A percentile compares a stretch with the other conserved stretches of the same genome.
phyloP scores from a whole-genome alignment of 1,140 invertebrate species.

The Leptopilina boulardi region DNA sequence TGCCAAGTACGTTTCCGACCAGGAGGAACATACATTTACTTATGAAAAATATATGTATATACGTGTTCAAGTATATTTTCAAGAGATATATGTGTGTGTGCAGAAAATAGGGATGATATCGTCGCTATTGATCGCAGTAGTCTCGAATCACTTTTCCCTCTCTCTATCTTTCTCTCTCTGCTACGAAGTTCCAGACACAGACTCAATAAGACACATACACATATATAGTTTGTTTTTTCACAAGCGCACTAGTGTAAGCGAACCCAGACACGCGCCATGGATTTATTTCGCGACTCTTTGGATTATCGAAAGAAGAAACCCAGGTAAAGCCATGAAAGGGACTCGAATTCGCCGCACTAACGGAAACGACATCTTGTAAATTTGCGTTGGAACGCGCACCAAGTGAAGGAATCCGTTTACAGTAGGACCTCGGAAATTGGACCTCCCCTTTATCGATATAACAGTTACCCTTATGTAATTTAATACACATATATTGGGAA shows the following conservation, averaged over 20 bases:
- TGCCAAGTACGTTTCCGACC: slow-evolving; percentile 11
- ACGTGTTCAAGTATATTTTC: neutral
- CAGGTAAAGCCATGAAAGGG: slow-evolving; percentile 25
- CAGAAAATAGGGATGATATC: slow-evolving; percentile 28
- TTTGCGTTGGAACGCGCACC: neutral
- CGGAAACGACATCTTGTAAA: slow-evolving; percentile 2
- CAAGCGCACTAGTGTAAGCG: neutral
- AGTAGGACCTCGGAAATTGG: too few relatives aligned
- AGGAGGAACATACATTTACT: neutral
- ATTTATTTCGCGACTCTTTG: slow-evolving; percentile 25
- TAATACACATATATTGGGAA: too few relatives aligned
- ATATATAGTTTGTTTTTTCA: neutral
- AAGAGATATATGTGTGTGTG: neutral
- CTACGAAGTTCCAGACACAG: neutral
- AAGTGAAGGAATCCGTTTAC: neutral
- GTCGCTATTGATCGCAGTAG: slow-evolving; percentile 16
- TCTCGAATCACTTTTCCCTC: slow-evolving; percentile 28
- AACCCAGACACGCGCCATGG: slow-evolving; percentile 24
- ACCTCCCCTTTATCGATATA: too few relatives aligned
- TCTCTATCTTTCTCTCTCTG: neutral
- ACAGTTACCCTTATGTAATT: too few relatives aligned
- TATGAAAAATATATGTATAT: neutral
- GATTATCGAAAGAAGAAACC: slow-evolving; percentile 31
- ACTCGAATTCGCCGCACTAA: neutral
- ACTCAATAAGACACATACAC: neutral